phyloP scores from a whole-genome alignment of 2,888 invertebrate species.

The Drosophila falleni region DNA sequence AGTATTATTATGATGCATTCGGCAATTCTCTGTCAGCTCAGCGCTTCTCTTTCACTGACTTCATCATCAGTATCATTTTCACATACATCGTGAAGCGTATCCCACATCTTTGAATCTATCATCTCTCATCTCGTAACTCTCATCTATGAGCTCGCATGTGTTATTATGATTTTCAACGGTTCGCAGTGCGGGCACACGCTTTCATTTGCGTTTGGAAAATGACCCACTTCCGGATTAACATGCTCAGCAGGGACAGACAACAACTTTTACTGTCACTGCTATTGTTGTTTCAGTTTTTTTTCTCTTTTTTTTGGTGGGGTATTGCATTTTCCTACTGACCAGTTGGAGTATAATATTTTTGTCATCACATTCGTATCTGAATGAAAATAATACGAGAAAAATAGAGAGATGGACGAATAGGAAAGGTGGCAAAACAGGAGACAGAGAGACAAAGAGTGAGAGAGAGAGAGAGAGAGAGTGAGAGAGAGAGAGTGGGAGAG shows the following conservation, averaged over 20 bases:
- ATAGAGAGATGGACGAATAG: no score
- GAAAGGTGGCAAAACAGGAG: not conserved
- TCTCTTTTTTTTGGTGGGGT: slow-evolving; percentile 11
- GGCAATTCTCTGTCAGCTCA: slow-evolving; percentile 9
- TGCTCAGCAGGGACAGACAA: slow-evolving; percentile 41
- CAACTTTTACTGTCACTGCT: slow-evolving; percentile 67
- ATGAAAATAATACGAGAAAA: not conserved
- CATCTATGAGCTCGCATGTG: slow-evolving; percentile 47
- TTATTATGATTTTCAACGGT: slow-evolving; percentile 64
- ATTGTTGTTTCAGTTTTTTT: slow-evolving; percentile 22
- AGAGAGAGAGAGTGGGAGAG: not conserved
- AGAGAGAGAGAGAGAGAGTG: not conserved
- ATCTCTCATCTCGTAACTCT: slow-evolving; percentile 10
- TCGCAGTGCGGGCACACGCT: slow-evolving; percentile 58
- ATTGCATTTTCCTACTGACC: slow-evolving; percentile 12
- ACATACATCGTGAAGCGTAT: slow-evolving; percentile 58
- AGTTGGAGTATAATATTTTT: slow-evolving; percentile 1
- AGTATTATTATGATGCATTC: slow-evolving; percentile 49
- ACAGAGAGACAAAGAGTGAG: not conserved
- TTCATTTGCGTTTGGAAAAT: slow-evolving; percentile 79
- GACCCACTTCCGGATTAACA: slow-evolving; percentile 79
- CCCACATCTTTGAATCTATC: slow-evolving; percentile 42
- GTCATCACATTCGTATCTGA: not conserved
- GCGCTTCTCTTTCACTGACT: slow-evolving; percentile 43
- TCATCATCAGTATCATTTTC: slow-evolving; percentile 67